phyloP scores from a whole-genome alignment of 1,140 invertebrate genomes.

The Pentalonia nigronervosa region DNA sequence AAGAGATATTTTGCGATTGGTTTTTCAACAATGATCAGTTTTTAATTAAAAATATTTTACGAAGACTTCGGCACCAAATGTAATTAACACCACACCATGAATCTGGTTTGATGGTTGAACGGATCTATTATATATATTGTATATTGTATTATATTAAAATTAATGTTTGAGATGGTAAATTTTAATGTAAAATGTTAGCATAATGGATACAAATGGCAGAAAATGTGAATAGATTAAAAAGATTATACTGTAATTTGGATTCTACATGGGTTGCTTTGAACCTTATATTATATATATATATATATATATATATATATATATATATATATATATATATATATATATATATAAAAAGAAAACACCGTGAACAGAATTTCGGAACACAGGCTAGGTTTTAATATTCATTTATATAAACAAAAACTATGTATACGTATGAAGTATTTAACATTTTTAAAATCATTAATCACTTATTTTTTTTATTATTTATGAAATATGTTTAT shows the following conservation, averaged over 20 bases:
- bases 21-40: neutral
- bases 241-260: neutral
- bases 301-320: neutral
- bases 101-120: neutral
- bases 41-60: neutral
- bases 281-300: neutral
- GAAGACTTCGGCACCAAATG: neutral
- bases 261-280: neutral
- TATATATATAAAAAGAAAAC: neutral
- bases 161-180: neutral
- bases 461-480: too few species aligned
- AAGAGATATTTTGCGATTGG: neutral
- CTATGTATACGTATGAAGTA: neutral
- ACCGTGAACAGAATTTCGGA: neutral
- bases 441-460: too few species aligned
- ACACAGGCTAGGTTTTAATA: neutral
- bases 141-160: neutral
- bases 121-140: neutral
- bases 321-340: neutral
- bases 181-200: neutral
- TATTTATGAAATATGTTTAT: too few species aligned
- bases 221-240: neutral
- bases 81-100: neutral
- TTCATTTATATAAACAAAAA: neutral
- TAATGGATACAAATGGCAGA: neutral